Conservation (phyloP, 1,140 invertebrate genomes). For the Camponotus pennsylvanicus region DNA sequence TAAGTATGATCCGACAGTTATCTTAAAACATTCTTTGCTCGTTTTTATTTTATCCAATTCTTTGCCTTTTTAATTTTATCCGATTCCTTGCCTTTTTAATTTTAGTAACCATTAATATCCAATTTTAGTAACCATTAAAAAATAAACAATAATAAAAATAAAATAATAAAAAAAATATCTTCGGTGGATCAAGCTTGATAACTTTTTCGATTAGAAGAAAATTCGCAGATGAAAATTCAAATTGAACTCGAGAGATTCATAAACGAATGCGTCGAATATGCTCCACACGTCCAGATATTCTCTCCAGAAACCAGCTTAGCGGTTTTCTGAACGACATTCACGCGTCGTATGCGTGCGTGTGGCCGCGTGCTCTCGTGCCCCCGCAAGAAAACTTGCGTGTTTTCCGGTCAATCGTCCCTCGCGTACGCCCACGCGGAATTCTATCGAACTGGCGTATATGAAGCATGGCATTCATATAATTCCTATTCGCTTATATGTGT, state of each 20-base stretch:
- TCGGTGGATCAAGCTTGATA: background rate
- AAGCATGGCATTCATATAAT: background rate
- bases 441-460: background rate
- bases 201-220: background rate
- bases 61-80: too few relatives aligned
- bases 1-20: background rate
- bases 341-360: constrained; percentile 32
- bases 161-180: background rate
- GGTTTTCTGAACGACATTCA: constrained; percentile 56
- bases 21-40: too few relatives aligned
- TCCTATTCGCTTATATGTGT: constrained; percentile 24
- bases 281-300: constrained; percentile 37
- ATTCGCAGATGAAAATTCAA: background rate
- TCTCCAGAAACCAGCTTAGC: constrained; percentile 65
- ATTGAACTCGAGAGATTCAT: background rate
- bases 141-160: background rate
- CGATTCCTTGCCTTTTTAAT: too few relatives aligned
- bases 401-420: constrained; percentile 57
- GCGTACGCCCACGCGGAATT: constrained; percentile 25
- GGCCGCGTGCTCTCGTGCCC: constrained; percentile 42
- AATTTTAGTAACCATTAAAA: background rate
- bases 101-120: too few relatives aligned
- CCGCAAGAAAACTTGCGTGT: constrained; percentile 39
- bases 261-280: background rate
- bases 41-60: background rate